Percentiles rank a stretch among this genome's conserved stretches.
Conservation (phyloP, 2,797 vertebrate species). For the Orientallactaga sibirica region DNA sequence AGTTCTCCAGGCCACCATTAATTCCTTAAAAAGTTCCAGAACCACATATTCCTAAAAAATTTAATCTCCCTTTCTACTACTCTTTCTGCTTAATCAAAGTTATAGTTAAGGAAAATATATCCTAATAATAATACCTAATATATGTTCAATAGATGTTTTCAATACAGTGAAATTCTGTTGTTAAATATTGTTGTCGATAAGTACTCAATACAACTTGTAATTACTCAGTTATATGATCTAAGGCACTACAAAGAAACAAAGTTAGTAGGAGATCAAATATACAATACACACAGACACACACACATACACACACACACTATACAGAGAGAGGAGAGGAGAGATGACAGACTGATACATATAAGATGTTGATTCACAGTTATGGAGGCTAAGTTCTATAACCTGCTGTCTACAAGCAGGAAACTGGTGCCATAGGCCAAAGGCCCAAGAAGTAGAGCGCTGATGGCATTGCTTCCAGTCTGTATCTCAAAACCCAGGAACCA, state of each 20-base stretch:
- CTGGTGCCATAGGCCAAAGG: neutral
- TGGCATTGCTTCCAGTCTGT: neutral
- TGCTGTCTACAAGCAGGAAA: neutral
- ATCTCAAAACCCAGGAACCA: neutral
- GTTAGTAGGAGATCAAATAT: neutral
- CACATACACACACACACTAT: too few relatives aligned
- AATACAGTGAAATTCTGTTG: neutral
- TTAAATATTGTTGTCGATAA: neutral
- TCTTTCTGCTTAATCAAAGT: too few relatives aligned
- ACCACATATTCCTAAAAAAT: neutral
- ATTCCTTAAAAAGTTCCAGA: neutral
- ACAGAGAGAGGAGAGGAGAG: too few relatives aligned
- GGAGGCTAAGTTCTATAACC: neutral
- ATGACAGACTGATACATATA: neutral
- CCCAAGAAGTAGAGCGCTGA: neutral
- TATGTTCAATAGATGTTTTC: neutral
- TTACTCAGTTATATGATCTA: neutral
- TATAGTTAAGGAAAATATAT: neutral
- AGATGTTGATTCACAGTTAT: neutral
- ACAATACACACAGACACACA: too few relatives aligned
- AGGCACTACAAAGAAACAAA: neutral
- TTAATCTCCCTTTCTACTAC: neutral
- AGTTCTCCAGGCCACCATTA: neutral
- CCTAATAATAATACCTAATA: neutral
- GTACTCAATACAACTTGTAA: slow-evolving; percentile 2